Conservation (phyloP, 2,113 vertebrate genomes). For the Ramphastos sulfuratus region DNA sequence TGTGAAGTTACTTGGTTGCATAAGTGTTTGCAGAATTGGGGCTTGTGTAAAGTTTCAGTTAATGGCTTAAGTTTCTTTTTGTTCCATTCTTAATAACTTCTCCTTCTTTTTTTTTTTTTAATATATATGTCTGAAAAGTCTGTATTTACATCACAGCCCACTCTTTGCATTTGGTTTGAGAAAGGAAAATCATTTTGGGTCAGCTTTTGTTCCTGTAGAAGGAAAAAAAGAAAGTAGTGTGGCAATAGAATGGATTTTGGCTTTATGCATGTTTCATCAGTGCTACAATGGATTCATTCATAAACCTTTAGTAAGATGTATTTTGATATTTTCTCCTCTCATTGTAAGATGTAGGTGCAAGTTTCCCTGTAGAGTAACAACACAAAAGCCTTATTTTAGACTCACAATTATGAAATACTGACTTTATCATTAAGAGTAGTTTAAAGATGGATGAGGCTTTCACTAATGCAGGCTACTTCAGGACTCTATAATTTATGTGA, state of each 20-base stretch:
- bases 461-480: background rate
- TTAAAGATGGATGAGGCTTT: background rate
- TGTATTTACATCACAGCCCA: background rate
- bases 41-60: slow-evolving; percentile 16
- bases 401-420: slow-evolving; percentile 45
- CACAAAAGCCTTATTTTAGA: slow-evolving; percentile 34
- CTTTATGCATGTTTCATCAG: background rate
- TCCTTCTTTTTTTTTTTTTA: background rate
- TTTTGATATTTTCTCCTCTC: slow-evolving; percentile 32
- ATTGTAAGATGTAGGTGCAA: background rate
- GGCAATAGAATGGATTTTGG: background rate
- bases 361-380: slow-evolving; percentile 21
- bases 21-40: slow-evolving; percentile 8
- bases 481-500: background rate
- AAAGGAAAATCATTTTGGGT: slow-evolving; percentile 3
- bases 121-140: background rate
- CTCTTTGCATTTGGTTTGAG: background rate
- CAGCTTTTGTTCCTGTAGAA: slow-evolving; percentile 1
- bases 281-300: slow-evolving; percentile 18
- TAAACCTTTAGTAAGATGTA: background rate
- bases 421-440: background rate
- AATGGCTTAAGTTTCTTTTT: slow-evolving; percentile 16
- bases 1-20: background rate
- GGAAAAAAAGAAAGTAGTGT: background rate
- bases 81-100: background rate